Conservation (phyloP, 2,113 vertebrate genomes). For the Oceanodroma tethys region DNA sequence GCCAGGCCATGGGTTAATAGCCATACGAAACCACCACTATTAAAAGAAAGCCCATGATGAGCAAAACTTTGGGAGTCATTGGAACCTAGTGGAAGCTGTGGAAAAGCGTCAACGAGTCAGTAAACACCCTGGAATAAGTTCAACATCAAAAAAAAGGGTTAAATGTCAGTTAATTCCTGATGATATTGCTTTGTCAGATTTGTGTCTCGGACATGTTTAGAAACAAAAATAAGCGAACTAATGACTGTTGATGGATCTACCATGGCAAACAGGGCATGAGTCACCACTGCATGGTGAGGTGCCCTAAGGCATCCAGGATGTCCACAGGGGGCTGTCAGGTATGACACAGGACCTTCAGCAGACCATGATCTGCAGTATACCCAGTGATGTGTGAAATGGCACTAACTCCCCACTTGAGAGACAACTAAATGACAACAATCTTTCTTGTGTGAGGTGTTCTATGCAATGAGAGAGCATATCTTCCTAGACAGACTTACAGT, state of each 20-base stretch:
- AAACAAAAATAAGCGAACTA: background rate
- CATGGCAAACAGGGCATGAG: background rate
- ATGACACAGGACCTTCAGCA: background rate
- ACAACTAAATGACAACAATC: background rate
- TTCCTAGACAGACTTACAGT: background rate
- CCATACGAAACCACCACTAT: background rate
- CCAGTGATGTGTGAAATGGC: background rate
- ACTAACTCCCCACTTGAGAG: background rate
- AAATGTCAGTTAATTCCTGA: background rate
- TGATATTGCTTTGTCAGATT: background rate
- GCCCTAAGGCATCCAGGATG: background rate
- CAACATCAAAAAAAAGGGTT: background rate
- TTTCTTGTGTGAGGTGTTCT: background rate
- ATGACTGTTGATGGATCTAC: background rate
- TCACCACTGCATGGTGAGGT: rapidly evolving
- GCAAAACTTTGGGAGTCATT: background rate
- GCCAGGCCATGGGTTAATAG: background rate
- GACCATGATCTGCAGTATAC: background rate
- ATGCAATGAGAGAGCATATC: rapidly evolving
- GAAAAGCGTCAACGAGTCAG: background rate
- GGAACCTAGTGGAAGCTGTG: background rate
- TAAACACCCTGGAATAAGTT: background rate
- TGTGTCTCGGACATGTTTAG: background rate
- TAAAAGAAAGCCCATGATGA: background rate
- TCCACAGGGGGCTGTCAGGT: background rate